Evolutionary conservation across 2,888 invertebrate species (phyloP), one percentile per base, ranked within the genome.

Genomic region (Spisula subtruncata): DNA sequence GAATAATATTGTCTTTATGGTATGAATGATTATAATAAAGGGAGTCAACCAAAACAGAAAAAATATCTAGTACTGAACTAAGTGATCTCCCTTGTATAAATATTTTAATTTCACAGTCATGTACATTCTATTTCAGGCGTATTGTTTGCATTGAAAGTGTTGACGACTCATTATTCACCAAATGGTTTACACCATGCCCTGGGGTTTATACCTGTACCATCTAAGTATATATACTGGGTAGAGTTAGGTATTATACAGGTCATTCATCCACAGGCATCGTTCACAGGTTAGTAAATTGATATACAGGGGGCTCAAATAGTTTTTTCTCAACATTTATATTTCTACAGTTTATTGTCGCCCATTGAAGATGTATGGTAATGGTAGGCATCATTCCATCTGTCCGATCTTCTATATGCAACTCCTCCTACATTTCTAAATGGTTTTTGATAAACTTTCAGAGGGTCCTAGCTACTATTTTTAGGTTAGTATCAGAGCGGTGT

Each of bases 71-170:
- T 54, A 54, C 41, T 8, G 4, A 20, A 18, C 18, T 12, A 14
- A 54, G 54, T 20, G 54, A 14, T 54, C 54, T 18, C 54, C 54
- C 20, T 20, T 54, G 54, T 1, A 6, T 18, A 5, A 56, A 56
- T 56, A n/a, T 56, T 14, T 41, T 41, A 41, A 41, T 41, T 41
- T 41, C 41, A 41, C 41, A 41, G 2, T n/a, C n/a, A n/a, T n/a
- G n/a, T 41, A 41, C 8, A 41, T 51, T 8, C 51, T 46, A n/a
- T 85, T 85, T 12, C 95, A 96, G 97, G 97, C 84, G 97, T 98
- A 10, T 95, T 98, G 75, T 98, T 98, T 96, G 98, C 98, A 0
- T 96, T 98, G 90, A 98, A 98, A 96, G 97, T 98, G 10, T 90
- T 97, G 79, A 90, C 97, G 96, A 95, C 97, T 95, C 75, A 96